Percentiles rank a stretch among this genome's conserved stretches.
Conservation (phyloP, 2,113 vertebrate species). For the Gallinago media region DNA sequence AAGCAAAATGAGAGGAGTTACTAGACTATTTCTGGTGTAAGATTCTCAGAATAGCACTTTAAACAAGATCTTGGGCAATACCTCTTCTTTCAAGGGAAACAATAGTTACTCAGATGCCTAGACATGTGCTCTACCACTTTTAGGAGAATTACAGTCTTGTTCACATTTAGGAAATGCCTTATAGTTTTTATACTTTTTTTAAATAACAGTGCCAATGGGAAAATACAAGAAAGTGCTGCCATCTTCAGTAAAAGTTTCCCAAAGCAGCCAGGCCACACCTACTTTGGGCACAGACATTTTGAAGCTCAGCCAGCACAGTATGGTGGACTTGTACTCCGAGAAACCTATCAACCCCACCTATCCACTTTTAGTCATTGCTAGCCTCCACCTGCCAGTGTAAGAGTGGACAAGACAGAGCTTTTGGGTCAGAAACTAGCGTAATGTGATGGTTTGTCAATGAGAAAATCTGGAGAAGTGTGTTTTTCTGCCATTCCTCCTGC, state of each 20-base stretch:
- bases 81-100: neutral
- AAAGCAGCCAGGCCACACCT: neutral
- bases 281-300: neutral
- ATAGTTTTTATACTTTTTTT: neutral
- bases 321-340: neutral
- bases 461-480: neutral
- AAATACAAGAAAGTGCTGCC: neutral
- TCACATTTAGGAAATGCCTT: neutral
- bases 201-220: fast-evolving
- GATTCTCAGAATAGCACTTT: neutral
- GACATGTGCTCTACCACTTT: neutral
- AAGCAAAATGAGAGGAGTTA: neutral
- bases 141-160: neutral
- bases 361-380: neutral
- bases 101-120: neutral
- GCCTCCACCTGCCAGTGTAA: neutral
- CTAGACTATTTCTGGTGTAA: neutral
- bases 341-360: neutral
- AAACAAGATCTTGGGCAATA: neutral
- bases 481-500: no score
- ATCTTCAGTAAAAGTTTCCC: neutral
- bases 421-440: neutral
- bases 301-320: neutral
- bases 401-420: neutral
- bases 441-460: neutral